phyloP scores from a whole-genome alignment of 2,888 invertebrate genomes.

The Rhorus exstirpatorius region DNA sequence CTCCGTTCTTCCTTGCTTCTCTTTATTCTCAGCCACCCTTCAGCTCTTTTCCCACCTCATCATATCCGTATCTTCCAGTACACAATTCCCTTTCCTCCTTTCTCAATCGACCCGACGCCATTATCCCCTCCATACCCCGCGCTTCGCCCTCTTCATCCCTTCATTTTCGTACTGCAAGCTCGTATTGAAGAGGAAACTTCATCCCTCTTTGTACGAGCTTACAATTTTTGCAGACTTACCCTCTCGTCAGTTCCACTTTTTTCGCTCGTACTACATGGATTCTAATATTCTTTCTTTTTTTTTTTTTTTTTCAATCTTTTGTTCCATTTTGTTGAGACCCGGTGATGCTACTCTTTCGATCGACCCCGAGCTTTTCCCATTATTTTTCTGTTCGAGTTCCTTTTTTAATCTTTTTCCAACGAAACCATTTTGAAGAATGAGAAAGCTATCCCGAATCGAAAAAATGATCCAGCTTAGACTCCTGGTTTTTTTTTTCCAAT shows the following conservation, averaged over 20 bases:
- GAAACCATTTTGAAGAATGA: slow-evolving; percentile 1
- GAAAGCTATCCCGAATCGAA: background rate
- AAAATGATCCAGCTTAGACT: background rate
- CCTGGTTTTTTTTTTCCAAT: background rate
- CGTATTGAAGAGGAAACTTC: slow-evolving; percentile 54
- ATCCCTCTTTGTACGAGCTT: slow-evolving; percentile 47
- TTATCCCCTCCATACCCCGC: slow-evolving; percentile 44
- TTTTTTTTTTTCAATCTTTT: slow-evolving; percentile 20
- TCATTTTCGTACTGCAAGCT: slow-evolving; percentile 52
- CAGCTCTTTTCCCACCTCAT: slow-evolving; percentile 35
- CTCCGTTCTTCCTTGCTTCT: slow-evolving; percentile 31
- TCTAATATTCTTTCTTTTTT: slow-evolving; percentile 1
- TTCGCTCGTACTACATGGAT: slow-evolving; percentile 19
- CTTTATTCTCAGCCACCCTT: slow-evolving; percentile 24
- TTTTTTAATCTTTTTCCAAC: slow-evolving; percentile 13
- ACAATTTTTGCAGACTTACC: slow-evolving; percentile 61
- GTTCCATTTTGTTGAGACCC: background rate
- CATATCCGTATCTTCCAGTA: slow-evolving; percentile 38
- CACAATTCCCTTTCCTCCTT: slow-evolving; percentile 41
- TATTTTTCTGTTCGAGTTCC: slow-evolving; percentile 32
- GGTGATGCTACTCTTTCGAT: slow-evolving; percentile 32
- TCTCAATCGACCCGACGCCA: slow-evolving; percentile 62
- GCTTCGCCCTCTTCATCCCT: slow-evolving; percentile 3
- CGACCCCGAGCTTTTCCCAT: slow-evolving; percentile 32
- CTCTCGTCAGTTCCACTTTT: slow-evolving; percentile 48